Conservation (phyloP, 92 coral and sea anemone species). For the Epizoanthus ramosus region DNA sequence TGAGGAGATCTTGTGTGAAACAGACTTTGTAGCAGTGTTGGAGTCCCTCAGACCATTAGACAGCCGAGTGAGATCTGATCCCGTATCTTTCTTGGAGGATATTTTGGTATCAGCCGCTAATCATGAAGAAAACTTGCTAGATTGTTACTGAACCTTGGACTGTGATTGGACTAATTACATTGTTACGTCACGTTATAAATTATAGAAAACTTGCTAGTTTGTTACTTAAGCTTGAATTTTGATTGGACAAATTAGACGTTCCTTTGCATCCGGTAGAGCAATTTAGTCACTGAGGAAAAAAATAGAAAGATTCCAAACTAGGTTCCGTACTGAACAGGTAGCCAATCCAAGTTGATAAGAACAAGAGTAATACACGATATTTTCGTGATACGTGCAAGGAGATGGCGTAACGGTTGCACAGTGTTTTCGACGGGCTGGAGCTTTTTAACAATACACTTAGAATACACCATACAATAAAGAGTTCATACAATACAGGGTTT, state of each 20-base stretch:
- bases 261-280: too few species aligned
- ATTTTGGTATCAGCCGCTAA: slow-evolving; percentile 72
- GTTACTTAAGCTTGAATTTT: slow-evolving; percentile 64
- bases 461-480: too few species aligned
- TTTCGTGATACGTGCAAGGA: too few species aligned
- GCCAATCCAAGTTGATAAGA: too few species aligned
- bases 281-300: too few species aligned
- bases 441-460: too few species aligned
- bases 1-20: slow-evolving; percentile 37
- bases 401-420: too few species aligned
- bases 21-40: slow-evolving; percentile 59
- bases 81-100: slow-evolving; percentile 80
- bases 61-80: slow-evolving; percentile 68
- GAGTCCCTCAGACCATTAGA: slow-evolving; percentile 56
- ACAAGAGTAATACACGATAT: too few species aligned
- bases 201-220: slow-evolving; percentile 81
- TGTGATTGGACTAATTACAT: neutral
- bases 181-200: neutral
- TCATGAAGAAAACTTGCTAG: slow-evolving; percentile 76
- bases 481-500: too few species aligned
- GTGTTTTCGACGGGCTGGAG: too few species aligned
- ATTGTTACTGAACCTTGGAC: slow-evolving; percentile 72
- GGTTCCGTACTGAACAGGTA: too few species aligned
- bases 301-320: too few species aligned
- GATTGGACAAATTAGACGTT: neutral